These are phyloP conservation scores for Atta colombica DNA, from an alignment of 1,140 invertebrate genomes.

Conservation along the genomic window DNA sequence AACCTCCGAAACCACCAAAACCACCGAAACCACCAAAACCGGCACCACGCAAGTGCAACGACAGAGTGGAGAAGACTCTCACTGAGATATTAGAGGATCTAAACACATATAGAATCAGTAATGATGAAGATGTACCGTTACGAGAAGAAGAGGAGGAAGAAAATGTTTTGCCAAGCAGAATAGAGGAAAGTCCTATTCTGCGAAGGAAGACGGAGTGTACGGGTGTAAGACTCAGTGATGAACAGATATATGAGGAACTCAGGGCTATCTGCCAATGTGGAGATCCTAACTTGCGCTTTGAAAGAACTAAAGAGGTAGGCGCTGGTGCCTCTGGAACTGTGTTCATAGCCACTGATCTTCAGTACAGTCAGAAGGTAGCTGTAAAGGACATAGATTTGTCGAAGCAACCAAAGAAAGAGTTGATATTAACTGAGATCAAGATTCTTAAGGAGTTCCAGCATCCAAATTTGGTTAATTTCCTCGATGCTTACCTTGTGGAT, in stretches of 20 bases:
- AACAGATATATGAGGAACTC: slow-evolving; percentile 95
- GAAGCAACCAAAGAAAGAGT: slow-evolving; percentile 97
- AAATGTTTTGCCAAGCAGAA: slow-evolving; percentile 35
- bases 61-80: slow-evolving; percentile 83
- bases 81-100: slow-evolving; percentile 85
- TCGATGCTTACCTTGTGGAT: slow-evolving; percentile 95
- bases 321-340: slow-evolving; percentile 96
- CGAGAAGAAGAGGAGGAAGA: slow-evolving; percentile 25
- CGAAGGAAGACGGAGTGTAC: slow-evolving; percentile 86
- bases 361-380: slow-evolving; percentile 93
- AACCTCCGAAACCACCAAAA: slow-evolving; percentile 69
- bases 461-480: slow-evolving; percentile 98
- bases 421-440: slow-evolving; percentile 98
- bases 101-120: slow-evolving; percentile 70
- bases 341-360: slow-evolving; percentile 94
- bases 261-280: slow-evolving; percentile 91
- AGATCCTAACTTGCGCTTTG: slow-evolving; percentile 93
- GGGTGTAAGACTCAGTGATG: slow-evolving; percentile 89
- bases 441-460: slow-evolving; percentile 97
- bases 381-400: slow-evolving; percentile 98
- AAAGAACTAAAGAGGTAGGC: slow-evolving; percentile 94
- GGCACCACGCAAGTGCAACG: slow-evolving; percentile 81
- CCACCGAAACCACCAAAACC: slow-evolving; percentile 73
- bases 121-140: slow-evolving; percentile 63
- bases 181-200: slow-evolving; percentile 83